These are phyloP conservation scores for Lepidothrix coronata DNA, from an alignment of 2,113 vertebrate species.

Conservation along the genomic window DNA sequence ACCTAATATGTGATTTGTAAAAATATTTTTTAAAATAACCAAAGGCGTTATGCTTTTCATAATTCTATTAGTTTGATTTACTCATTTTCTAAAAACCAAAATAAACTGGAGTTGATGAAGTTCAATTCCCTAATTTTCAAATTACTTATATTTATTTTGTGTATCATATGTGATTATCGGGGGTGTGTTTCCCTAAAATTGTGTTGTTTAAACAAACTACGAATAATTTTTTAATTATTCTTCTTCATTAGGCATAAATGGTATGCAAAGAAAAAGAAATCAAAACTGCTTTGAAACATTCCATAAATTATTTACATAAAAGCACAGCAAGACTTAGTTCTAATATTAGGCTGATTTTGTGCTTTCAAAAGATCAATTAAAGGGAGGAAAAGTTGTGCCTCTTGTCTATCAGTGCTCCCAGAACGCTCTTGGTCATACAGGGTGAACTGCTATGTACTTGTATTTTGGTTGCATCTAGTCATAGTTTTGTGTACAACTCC, in stretches of 20 bases:
- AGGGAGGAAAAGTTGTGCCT: background rate
- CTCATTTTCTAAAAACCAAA: background rate
- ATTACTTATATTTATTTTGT: background rate
- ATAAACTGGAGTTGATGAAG: accelerated
- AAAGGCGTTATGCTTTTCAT: background rate
- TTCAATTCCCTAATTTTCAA: background rate
- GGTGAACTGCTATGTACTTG: accelerated
- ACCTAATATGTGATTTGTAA: background rate
- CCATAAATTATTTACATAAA: background rate
- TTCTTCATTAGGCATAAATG: background rate
- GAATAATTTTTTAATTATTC: background rate
- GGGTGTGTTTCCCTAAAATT: accelerated
- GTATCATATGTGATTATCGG: background rate
- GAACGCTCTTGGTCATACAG: background rate
- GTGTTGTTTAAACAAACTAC: background rate
- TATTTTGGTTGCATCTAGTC: background rate
- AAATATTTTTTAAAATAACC: accelerated
- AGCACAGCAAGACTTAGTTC: background rate
- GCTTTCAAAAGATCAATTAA: background rate
- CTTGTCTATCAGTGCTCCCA: background rate
- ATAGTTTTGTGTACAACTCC: background rate
- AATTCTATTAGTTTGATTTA: background rate
- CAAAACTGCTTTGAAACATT: background rate
- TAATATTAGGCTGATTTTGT: background rate
- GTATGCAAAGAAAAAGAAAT: background rate